Evolutionary conservation across 2,888 invertebrate genomes (phyloP).

Genomic region (Heliothis peltigera): DNA sequence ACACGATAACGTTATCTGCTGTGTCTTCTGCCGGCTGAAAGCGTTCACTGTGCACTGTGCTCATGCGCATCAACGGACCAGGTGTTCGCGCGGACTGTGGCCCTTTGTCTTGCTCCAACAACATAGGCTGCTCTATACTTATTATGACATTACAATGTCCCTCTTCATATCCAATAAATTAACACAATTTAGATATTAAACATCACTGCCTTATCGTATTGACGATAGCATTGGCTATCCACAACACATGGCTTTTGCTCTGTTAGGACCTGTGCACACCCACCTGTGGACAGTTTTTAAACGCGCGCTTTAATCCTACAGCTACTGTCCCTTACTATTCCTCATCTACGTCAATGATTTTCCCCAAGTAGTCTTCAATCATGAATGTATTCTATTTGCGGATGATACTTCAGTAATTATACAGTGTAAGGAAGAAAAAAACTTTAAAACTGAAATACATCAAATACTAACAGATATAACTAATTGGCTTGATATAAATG

Average conservation of each 20-base stretch:
- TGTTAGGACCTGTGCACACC: too few species aligned
- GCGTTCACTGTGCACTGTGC: not conserved
- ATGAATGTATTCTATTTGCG: too few species aligned
- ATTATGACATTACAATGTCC: not conserved
- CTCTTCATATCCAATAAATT: not conserved
- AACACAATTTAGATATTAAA: not conserved
- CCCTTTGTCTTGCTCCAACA: not conserved
- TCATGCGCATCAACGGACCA: not conserved
- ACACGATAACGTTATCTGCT: not conserved
- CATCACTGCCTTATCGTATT: not conserved
- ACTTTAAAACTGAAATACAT: not conserved
- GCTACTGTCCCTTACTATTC: too few species aligned
- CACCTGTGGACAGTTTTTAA: too few species aligned
- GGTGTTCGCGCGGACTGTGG: not conserved
- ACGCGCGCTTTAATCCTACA: too few species aligned
- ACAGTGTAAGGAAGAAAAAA: not conserved
- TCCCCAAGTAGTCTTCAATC: too few species aligned
- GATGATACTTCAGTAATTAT: not conserved
- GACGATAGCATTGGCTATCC: too few species aligned
- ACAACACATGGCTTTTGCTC: not conserved
- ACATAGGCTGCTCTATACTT: not conserved
- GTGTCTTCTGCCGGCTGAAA: not conserved
- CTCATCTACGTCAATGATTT: too few species aligned
- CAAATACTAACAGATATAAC: slow-evolving; percentile 1
- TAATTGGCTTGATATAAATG: not conserved